Base-by-base conservation (phyloP, 2,113 vertebrate genomes). In the Takifugu bimaculatus region DNA sequence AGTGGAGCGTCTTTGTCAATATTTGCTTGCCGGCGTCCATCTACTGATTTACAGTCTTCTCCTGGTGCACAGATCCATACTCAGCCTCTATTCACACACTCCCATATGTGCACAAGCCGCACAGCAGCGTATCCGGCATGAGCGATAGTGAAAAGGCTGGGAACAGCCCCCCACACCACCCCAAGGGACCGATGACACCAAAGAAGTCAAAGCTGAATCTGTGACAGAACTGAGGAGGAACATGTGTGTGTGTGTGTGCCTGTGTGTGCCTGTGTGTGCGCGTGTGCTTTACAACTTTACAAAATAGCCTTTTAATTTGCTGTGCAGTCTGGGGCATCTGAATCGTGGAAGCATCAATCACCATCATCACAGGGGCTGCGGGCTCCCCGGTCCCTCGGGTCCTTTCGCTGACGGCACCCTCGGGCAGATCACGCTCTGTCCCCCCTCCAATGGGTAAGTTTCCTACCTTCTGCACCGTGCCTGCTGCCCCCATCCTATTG, bases 291-390 rank as follows among this genome's bases (percentile, higher is more conserved):
- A 89, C 84, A 91, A 90, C 86, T 87, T 86, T 85, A 90, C 89
- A 91, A 91, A 91, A 92, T 91, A 88, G 91, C 81, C 91, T 90
- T 92, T 92, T 92, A 91, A 92, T 92, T 91, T 92, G 77, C 79
- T 87, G 75, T 76, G 77, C 78, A 73, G 88, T 91, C 89, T 90
- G 87, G 77, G 85, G 82, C 81, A 79, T 91, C 89, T 89, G 89
- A 83, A 85, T 82, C 87, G 80, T 84, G 83, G 74, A 85, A 58
- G 78, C 89, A 92, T 92, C 90, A 91, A 92, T 91, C 90, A 90
- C 88, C 88, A 90, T 92, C 90, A 88, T 89, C 87, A 84, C 77
- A 63, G 47, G 60, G 75, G 77, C 88, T 57, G 69, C 25, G 72
- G 87, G 85, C 35, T 39, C 35, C 11, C 35, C 9, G 35, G 2